Conservation (phyloP, 2,113 vertebrate species). For the Nothocercus nigrocapillus region DNA sequence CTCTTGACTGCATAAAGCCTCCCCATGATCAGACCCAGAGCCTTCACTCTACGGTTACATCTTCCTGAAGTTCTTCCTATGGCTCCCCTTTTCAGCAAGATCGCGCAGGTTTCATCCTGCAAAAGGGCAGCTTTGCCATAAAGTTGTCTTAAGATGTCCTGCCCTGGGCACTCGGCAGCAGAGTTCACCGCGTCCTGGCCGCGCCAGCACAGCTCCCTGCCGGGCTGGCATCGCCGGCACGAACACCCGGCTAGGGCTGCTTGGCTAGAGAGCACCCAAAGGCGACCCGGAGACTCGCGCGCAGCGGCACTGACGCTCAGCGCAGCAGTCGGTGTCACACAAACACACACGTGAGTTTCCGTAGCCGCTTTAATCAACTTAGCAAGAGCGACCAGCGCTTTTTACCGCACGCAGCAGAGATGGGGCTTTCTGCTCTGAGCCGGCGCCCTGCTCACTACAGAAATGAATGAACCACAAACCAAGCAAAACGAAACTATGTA, state of each 20-base stretch:
- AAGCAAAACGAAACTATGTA: conserved; percentile 7
- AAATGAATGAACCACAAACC: conserved; percentile 22
- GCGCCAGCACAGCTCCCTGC: not conserved
- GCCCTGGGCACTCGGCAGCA: not conserved
- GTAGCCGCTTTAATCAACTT: not conserved
- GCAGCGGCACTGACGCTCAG: not conserved
- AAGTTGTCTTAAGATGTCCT: not conserved
- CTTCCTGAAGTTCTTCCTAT: not conserved
- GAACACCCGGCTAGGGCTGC: not conserved
- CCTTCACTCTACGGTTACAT: not conserved
- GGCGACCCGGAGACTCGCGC: not conserved
- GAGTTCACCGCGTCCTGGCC: not conserved
- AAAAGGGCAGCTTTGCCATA: not conserved
- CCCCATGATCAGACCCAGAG: not conserved
- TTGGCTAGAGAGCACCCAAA: not conserved
- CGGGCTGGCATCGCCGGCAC: not conserved
- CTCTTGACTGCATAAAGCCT: not conserved
- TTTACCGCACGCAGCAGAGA: not conserved
- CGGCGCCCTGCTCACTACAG: not conserved
- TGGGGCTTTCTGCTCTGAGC: not conserved
- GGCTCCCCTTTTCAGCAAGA: not conserved
- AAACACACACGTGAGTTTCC: not conserved
- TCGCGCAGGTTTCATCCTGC: rapidly evolving
- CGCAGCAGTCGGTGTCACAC: rapidly evolving
- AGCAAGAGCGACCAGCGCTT: not conserved